Evolutionary conservation across 53 echinoderm and acorn worm species (phyloP), one percentile per base, ranked within the genome.

Genomic region (Actinopyga echinites): DNA sequence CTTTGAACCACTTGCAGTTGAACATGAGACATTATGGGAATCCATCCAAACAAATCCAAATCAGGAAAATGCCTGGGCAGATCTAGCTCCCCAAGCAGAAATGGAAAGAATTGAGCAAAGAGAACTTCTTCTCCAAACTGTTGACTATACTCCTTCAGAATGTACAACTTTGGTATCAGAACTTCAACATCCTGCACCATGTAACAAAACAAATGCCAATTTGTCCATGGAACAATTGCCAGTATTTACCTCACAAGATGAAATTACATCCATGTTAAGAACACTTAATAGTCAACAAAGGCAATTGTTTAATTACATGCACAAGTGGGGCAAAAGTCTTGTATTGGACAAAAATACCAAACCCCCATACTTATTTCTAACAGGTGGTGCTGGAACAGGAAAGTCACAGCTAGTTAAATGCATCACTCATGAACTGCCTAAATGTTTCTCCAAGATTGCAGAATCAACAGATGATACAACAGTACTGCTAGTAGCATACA

Each of bases 331-430:
- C 24, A 44, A 74, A 4, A 6, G 45, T 17, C 40, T 10, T 43
- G 19, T 40, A 24, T 12, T 24, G 1, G 30, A 43, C 25, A 24
- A 29, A 35, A 28, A 85, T 75, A 44, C 49, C 15, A 6, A 42
- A 21, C 74, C 74, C 23, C 42, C 44, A 28, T 49, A 74, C n/a
- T n/a, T 74, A 24, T 74, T 74, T 45, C 74, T 74, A 5, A 74
- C 23, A 0, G 85, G 89, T 9, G 85, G 85, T 64, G 90, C 86
- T 23, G 86, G 86, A 60, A 82, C 73, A 19, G 74, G 82, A 22
- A 91, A 90, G 52, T 86, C 86, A 10, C 82, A 85, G 26, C 53
- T 91, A 9, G 81, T 88, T 29, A 91, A 85, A 85, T 67, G 80
- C 75, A 65, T 85, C 65, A 75, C 78, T 13, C 65, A 87, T 45